A percentile compares a stretch with the other conserved stretches of the same genome.
Evolutionary conservation across 2,888 invertebrate genomes (phyloP).

Genomic region (Cephus pygmeus): DNA sequence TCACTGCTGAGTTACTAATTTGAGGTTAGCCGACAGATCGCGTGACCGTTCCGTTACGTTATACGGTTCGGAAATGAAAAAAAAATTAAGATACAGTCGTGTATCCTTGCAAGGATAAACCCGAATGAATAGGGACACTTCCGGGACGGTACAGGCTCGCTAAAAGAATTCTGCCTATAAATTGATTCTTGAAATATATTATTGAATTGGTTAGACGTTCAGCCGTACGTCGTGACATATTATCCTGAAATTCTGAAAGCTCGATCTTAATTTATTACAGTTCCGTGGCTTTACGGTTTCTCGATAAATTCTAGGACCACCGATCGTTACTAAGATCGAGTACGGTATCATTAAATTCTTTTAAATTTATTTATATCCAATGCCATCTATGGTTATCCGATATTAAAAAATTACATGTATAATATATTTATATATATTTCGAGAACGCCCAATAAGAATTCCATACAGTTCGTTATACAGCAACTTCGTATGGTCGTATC

Average conservation of each 20-base stretch:
- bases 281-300: too few relatives aligned
- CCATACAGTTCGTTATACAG: neutral
- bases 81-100: neutral
- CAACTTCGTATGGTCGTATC: neutral
- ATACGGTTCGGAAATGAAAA: neutral
- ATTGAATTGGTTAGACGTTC: neutral
- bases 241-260: slow-evolving; percentile 57
- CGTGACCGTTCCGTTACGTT: neutral
- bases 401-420: too few relatives aligned
- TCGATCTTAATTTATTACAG: slow-evolving; percentile 28
- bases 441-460: neutral
- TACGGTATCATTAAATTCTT: slow-evolving; percentile 45
- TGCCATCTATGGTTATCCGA: neutral
- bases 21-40: neutral
- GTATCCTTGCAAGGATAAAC: neutral
- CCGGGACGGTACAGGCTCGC: neutral
- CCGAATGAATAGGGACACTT: neutral
- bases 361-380: neutral
- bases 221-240: slow-evolving; percentile 53
- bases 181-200: neutral
- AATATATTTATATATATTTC: too few relatives aligned
- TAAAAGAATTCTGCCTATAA: neutral
- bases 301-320: slow-evolving; percentile 20
- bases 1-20: neutral
- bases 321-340: slow-evolving; percentile 60